Evolutionary conservation across 1,140 invertebrate species (phyloP).

Genomic region (Drosophila nebulosa): DNA sequence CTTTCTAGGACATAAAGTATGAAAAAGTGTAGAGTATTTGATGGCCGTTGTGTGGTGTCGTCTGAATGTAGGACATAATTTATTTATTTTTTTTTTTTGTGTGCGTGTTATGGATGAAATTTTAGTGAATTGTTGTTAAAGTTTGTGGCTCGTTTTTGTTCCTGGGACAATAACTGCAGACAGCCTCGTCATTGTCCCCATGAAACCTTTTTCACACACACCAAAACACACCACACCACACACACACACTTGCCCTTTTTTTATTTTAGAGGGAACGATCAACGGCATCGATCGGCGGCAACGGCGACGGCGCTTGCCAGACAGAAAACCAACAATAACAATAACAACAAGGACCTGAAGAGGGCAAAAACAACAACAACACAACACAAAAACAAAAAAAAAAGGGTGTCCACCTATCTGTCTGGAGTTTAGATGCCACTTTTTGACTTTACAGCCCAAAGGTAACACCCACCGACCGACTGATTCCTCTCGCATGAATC

Average conservation of each 20-base stretch:
- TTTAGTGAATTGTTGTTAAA: background rate
- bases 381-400: constrained; percentile 1
- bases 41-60: no score
- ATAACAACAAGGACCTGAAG: constrained; percentile 48
- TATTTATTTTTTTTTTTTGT: constrained; percentile 2
- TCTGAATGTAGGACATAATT: background rate
- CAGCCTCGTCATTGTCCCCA: constrained; percentile 10
- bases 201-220: background rate
- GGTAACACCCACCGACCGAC: constrained; percentile 73
- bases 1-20: no score
- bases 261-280: constrained; percentile 24
- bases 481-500: constrained; percentile 52
- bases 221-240: background rate
- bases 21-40: no score
- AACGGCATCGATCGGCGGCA: constrained; percentile 34
- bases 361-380: no score
- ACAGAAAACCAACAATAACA: constrained; percentile 49
- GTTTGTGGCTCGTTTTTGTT: background rate
- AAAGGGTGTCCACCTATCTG: constrained; percentile 69
- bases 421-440: constrained; percentile 71
- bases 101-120: constrained; percentile 23
- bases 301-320: constrained; percentile 33
- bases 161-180: background rate
- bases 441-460: constrained; percentile 75
- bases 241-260: background rate